Base-by-base conservation (phyloP, 1,140 invertebrate genomes). In the Rhagoletis zephyria region DNA sequence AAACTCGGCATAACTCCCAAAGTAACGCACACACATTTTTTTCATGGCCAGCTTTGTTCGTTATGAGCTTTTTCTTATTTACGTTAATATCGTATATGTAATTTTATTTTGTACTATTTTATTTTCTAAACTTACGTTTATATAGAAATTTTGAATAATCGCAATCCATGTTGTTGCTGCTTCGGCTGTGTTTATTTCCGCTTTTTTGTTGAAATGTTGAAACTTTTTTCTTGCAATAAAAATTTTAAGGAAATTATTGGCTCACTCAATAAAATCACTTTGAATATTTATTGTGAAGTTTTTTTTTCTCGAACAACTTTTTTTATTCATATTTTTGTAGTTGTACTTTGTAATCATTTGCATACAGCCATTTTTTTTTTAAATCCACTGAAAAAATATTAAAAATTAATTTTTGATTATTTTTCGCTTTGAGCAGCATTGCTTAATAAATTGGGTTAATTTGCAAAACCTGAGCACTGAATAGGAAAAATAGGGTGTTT, bases 141-240 rank as follows among this genome's bases (percentile, higher is more conserved):
- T 88, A 88, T 77, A 88, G 63, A 88, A 88, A 88, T 87, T 88
- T 88, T 40, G 88, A 88, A 86, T 88, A 88, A 87, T 88, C 88
- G 70, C 88, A 88, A 87, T 88, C 88, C 88, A 88, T 87, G 48
- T 42, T 87, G n/a, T 40, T 85, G 88, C 42, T 87, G 51, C 42
- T 7, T 42, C 48, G 65, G 74, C 61, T 65, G 12, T 42, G 51
- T 56, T 5, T 16, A 30, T 59, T 87, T 14, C 16, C 60, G 19
- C n/a, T 30, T 4, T 56, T 4, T 56, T 63, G 48, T 42, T 42
- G 56, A n/a, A 56, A 30, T 87, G 4, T 16, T 16, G 30, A 19
- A 59, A 30, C 30, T 30, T 30, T 30, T 30, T 30, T 30, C 30
- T 30, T 30, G 30, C 30, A 30, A 30, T 30, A 30, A 30, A 30